Evolutionary conservation across 2,888 invertebrate genomes (phyloP).

Genomic region (Diploptera punctata): DNA sequence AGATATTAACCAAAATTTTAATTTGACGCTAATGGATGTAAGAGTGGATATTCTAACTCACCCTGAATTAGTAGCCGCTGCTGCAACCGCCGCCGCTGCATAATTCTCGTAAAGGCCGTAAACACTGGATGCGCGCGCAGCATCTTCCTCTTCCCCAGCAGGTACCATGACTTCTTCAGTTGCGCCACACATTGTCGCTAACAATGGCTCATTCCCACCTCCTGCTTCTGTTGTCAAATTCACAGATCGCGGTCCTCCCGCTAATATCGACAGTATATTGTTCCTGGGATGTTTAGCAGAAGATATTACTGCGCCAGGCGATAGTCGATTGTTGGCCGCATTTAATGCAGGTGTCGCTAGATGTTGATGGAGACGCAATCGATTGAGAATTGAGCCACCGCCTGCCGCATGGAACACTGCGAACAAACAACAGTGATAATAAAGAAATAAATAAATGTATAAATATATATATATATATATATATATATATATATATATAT

Average conservation of each 20-base stretch:
- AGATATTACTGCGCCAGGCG: not conserved
- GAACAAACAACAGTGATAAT: not conserved
- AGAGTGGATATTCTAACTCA: too few species aligned
- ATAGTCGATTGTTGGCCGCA: slow-evolving; percentile 10
- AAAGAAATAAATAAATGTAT: too few species aligned
- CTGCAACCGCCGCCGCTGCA: slow-evolving; percentile 32
- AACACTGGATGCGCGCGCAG: not conserved
- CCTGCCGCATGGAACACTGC: slow-evolving; percentile 34
- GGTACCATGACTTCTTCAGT: slow-evolving; percentile 27
- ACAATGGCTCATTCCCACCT: slow-evolving; percentile 14
- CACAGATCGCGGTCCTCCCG: slow-evolving; percentile 33
- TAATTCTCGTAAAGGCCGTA: slow-evolving; percentile 38
- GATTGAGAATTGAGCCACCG: slow-evolving; percentile 50
- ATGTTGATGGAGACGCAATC: slow-evolving; percentile 47
- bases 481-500: too few species aligned
- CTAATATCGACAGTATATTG: slow-evolving; percentile 39
- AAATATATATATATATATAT: too few species aligned
- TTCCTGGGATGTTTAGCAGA: slow-evolving; percentile 31
- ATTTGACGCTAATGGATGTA: too few species aligned
- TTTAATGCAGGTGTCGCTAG: slow-evolving; percentile 20
- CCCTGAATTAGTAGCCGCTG: slow-evolving; percentile 29
- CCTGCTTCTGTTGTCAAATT: not conserved
- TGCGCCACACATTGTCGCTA: slow-evolving; percentile 17
- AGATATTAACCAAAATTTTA: too few species aligned
- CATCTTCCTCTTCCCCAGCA: slow-evolving; percentile 26